phyloP scores from a whole-genome alignment of 2,113 vertebrate species.

The Gallinago media region DNA sequence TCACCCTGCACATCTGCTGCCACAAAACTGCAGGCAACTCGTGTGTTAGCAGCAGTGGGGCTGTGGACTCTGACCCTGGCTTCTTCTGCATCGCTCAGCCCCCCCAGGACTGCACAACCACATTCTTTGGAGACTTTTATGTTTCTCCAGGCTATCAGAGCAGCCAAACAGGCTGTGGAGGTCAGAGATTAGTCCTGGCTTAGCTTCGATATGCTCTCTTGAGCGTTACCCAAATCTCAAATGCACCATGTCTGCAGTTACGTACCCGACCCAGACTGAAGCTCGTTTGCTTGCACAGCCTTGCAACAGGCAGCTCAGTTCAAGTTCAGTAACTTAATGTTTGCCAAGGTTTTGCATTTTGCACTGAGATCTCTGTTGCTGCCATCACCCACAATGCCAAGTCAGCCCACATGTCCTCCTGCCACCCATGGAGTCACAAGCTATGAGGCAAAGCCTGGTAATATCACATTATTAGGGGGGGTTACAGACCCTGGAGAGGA shows the following conservation, averaged over 20 bases:
- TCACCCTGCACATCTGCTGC: not conserved
- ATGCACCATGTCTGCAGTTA: not conserved
- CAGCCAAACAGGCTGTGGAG: not conserved
- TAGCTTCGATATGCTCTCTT: not conserved
- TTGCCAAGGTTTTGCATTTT: not conserved
- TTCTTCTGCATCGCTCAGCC: not conserved
- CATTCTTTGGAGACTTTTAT: not conserved
- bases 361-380: not conserved
- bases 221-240: not conserved
- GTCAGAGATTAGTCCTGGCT: not conserved
- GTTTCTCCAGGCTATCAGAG: not conserved
- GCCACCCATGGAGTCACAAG: not conserved
- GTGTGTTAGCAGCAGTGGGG: not conserved
- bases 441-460: not conserved
- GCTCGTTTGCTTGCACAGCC: not conserved
- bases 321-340: not conserved
- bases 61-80: not conserved
- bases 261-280: not conserved
- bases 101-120: not conserved
- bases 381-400: not conserved
- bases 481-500: not conserved
- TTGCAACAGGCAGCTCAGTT: not conserved
- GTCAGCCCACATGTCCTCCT: not conserved
- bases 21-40: not conserved
- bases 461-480: not conserved